Evolutionary conservation across 2,797 vertebrate species (phyloP).

Genomic region (Poecilia gillii): DNA sequence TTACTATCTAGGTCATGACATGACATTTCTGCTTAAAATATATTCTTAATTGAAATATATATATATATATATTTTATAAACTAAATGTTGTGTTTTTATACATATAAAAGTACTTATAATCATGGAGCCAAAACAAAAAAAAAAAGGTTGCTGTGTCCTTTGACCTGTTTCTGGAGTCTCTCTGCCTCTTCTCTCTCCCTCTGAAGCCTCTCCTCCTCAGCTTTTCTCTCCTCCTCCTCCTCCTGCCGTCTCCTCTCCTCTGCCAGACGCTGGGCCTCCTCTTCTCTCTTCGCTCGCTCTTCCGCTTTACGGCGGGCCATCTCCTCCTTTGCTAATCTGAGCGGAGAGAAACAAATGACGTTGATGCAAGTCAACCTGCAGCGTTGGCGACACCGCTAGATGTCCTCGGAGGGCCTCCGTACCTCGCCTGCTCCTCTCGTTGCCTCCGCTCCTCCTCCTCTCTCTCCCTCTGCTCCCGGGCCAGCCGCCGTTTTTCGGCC

Average conservation of each 20-base stretch:
- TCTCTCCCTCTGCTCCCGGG: constrained; percentile 91
- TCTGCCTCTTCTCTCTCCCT: constrained; percentile 86
- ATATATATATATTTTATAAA: neutral
- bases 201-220: constrained; percentile 77
- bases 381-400: neutral
- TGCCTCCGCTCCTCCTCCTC: constrained; percentile 88
- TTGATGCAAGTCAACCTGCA: neutral
- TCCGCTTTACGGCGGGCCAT: constrained; percentile 88
- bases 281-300: constrained; percentile 86
- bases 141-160: constrained; percentile 1
- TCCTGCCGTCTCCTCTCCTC: constrained; percentile 80
- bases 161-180: constrained; percentile 88
- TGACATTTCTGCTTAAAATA: neutral
- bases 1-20: neutral
- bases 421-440: constrained; percentile 91
- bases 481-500: constrained; percentile 90
- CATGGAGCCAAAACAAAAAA: no score
- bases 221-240: constrained; percentile 82
- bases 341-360: neutral
- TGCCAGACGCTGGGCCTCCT: constrained; percentile 83
- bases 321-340: constrained; percentile 89
- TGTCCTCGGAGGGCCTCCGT: neutral
- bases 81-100: neutral
- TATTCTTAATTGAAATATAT: neutral
- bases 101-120: no score